These are phyloP conservation scores for Caenorhabditis sinica DNA, from an alignment of 2,888 invertebrate genomes.

Conservation along the genomic window DNA sequence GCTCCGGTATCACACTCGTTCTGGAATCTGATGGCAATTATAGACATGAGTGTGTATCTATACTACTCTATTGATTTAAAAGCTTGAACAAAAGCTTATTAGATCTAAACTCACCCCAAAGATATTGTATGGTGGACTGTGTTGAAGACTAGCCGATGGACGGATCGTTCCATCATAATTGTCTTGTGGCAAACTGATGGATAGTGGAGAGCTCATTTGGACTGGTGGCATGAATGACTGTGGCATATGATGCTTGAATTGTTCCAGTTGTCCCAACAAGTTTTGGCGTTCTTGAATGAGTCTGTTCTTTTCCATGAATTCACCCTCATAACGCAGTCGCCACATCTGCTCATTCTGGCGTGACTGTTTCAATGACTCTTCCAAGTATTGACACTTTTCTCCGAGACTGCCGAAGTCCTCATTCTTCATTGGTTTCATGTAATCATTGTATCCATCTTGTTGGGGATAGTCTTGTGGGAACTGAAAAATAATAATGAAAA, in stretches of 20 bases:
- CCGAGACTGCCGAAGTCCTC: constrained; percentile 39
- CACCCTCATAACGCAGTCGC: constrained; percentile 60
- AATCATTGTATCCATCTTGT: constrained; percentile 38
- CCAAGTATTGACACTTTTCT: constrained; percentile 64
- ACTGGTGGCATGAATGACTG: constrained; percentile 35
- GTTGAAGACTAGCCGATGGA: constrained; percentile 61
- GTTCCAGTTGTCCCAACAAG: constrained; percentile 47
- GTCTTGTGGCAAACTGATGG: constrained; percentile 48
- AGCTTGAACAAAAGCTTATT: neutral
- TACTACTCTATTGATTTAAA: neutral
- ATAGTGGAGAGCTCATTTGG: constrained; percentile 44
- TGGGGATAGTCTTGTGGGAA: constrained; percentile 40
- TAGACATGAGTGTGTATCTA: neutral
- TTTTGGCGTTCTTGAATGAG: constrained; percentile 66
- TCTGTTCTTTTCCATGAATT: constrained; percentile 68
- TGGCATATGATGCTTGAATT: constrained; percentile 25
- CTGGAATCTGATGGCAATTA: constrained; percentile 28
- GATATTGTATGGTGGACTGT: constrained; percentile 70
- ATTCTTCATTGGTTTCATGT: constrained; percentile 19
- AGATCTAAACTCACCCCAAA: constrained; percentile 57
- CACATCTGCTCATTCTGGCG: constrained; percentile 33
- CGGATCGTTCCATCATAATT: constrained; percentile 63
- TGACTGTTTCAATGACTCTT: constrained; percentile 72
- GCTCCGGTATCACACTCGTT: constrained; percentile 67
- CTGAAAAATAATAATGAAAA: constrained; percentile 19